Evolutionary conservation across 2,888 invertebrate genomes (phyloP).

Genomic region (Harpagoxenus sublaevis): DNA sequence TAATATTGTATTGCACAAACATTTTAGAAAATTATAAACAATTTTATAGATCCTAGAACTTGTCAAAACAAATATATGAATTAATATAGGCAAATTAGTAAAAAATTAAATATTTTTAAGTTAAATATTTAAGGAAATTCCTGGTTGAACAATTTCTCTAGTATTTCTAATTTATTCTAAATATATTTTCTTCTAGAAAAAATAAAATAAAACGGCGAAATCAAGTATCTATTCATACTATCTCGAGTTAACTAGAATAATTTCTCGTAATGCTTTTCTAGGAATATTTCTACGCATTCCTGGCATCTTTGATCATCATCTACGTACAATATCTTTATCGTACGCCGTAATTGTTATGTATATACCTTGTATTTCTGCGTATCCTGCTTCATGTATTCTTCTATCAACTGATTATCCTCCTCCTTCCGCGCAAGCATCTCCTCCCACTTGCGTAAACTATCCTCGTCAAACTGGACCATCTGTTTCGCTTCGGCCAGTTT

Average conservation of each 20-base stretch:
- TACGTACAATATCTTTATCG: background rate
- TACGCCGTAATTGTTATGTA: background rate
- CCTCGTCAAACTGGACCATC: slow-evolving; percentile 90
- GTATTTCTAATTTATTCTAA: background rate
- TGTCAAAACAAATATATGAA: background rate
- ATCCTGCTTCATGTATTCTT: slow-evolving; percentile 91
- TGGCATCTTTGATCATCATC: background rate
- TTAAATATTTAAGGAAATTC: background rate
- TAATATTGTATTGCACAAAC: background rate
- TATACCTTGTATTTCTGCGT: slow-evolving; percentile 89
- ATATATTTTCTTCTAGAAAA: background rate
- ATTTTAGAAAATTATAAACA: background rate
- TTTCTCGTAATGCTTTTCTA: background rate
- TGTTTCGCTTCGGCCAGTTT: slow-evolving; percentile 90
- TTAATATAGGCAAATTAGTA: background rate
- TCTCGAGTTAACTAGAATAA: background rate
- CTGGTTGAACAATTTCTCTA: background rate
- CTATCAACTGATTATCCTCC: slow-evolving; percentile 91
- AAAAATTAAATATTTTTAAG: background rate
- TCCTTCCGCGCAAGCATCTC: slow-evolving; percentile 90
- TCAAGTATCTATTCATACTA: background rate
- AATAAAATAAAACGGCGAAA: background rate
- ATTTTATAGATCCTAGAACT: background rate
- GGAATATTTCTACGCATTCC: background rate
- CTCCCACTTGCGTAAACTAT: slow-evolving; percentile 91